Evolutionary conservation across 2,797 vertebrate genomes (phyloP).

Genomic region (Cacajao melanocephalus): DNA sequence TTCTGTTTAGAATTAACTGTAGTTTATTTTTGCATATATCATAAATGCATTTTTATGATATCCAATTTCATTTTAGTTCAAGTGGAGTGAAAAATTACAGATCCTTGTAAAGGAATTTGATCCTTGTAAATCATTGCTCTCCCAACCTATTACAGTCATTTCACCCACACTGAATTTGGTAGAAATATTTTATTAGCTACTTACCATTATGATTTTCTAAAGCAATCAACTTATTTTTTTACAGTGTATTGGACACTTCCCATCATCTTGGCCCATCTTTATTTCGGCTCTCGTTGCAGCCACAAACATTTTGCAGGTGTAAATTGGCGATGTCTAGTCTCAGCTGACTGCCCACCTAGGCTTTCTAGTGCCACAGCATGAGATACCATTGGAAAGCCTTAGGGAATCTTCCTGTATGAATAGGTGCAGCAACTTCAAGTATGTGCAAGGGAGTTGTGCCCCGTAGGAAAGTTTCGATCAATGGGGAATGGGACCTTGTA

Average conservation of each 20-base stretch:
- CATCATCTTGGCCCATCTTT: neutral
- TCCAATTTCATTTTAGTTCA: conserved; percentile 33
- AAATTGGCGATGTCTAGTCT: neutral
- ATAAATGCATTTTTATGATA: neutral
- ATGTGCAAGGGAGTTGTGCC: neutral
- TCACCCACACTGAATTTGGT: neutral
- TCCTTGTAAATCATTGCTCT: neutral
- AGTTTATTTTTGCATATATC: neutral
- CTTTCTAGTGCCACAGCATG: neutral
- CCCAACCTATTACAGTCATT: neutral
- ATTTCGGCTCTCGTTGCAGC: neutral
- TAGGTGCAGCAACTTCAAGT: neutral
- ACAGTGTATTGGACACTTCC: neutral
- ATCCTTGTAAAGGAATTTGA: neutral
- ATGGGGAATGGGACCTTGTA: neutral
- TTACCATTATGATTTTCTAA: conserved; percentile 5
- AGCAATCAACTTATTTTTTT: neutral
- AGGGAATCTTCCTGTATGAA: neutral
- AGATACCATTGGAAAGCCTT: neutral
- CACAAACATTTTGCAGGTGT: neutral
- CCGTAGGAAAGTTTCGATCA: neutral
- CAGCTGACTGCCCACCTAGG: neutral
- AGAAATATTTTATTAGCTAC: neutral
- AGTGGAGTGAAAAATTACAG: neutral
- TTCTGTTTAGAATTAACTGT: neutral